Evolutionary conservation across 2,797 vertebrate genomes (phyloP).

Genomic region (Pipistrellus pipistrellus): DNA sequence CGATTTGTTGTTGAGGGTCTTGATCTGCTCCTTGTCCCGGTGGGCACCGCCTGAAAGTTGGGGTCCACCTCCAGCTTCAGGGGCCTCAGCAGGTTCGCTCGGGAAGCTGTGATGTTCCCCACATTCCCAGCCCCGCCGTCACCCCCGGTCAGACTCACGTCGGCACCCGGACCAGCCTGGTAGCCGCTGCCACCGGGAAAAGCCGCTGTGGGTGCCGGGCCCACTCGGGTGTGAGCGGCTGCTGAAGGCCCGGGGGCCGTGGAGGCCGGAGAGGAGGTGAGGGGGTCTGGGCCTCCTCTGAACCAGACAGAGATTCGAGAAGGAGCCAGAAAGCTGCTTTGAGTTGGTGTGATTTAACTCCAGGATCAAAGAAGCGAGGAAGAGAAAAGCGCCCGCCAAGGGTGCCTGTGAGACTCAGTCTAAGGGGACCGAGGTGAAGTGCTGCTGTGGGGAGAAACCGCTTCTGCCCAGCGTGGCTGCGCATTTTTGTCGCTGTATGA

Average conservation of each 20-base stretch:
- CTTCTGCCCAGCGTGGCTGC: background rate
- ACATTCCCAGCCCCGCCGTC: background rate
- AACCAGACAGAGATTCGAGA: too few relatives aligned
- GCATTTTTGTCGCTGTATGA: background rate
- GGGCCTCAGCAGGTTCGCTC: conserved; percentile 93
- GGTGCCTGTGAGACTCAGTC: background rate
- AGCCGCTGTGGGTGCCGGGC: conserved; percentile 86
- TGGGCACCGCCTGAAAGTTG: too few relatives aligned
- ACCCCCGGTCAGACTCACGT: background rate
- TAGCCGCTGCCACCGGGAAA: conserved; percentile 84
- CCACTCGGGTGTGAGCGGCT: conserved; percentile 89
- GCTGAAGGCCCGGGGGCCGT: conserved; percentile 88
- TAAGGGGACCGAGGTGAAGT: background rate
- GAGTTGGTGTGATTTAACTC: background rate
- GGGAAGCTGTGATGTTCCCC: conserved; percentile 90
- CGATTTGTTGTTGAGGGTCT: too few relatives aligned
- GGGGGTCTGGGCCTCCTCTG: too few relatives aligned
- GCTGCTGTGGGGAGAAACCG: background rate
- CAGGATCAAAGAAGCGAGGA: background rate
- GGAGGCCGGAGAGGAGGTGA: background rate
- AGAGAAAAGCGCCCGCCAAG: background rate
- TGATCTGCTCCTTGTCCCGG: too few relatives aligned
- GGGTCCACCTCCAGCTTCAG: too few relatives aligned
- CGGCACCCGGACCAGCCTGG: conserved; percentile 25
- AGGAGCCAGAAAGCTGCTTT: too few relatives aligned